Evolutionary conservation across 2,888 invertebrate genomes (phyloP), one percentile per base, ranked within the genome.

Genomic region (Platycheirus albimanus): DNA sequence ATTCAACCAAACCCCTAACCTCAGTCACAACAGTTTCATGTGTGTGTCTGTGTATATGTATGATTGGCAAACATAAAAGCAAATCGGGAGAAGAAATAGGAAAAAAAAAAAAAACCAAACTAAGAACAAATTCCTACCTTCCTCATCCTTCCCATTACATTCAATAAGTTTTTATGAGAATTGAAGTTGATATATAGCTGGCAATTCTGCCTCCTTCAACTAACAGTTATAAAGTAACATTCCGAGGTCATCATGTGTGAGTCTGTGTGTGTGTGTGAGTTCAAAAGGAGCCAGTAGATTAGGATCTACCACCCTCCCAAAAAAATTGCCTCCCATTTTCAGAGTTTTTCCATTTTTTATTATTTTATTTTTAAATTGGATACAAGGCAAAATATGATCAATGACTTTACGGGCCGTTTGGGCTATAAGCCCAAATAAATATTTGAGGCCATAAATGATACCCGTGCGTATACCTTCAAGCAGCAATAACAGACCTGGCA

Each of bases 381-480:
- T 75, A 63, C 75, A 75, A 75, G 56, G 43, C 56, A 80, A 76
- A 80, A 80, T 80, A 76, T 80, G 80, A 80, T 80, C 76, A 80
- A 80, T 69, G 80, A 70, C 76, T 80, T 80, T 64, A 80, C 70
- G 76, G 70, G 28, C 49, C 49, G 70, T 69, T 51, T 70, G 70
- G 69, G 80, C 76, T 58, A 70, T 76, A 80, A 80, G 63, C 76
- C 70, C 63, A 64, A 80, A 80, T 80, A 76, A 80, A 80, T 80
- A 80, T 80, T 80, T 80, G 49, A 66, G 56, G 8, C 64, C 49
- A 45, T 80, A 76, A 80, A 76, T 69, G 70, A 64, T 64, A 56
- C 70, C 49, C 33, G 45, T 69, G 56, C 43, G 43, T 70, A 51
- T 54, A 74, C 70, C 74, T n/a, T n/a, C n/a, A n/a, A n/a, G n/a